These are phyloP conservation scores for Australoheros facetus DNA, from an alignment of 2,797 vertebrate genomes.

Conservation along the genomic window DNA sequence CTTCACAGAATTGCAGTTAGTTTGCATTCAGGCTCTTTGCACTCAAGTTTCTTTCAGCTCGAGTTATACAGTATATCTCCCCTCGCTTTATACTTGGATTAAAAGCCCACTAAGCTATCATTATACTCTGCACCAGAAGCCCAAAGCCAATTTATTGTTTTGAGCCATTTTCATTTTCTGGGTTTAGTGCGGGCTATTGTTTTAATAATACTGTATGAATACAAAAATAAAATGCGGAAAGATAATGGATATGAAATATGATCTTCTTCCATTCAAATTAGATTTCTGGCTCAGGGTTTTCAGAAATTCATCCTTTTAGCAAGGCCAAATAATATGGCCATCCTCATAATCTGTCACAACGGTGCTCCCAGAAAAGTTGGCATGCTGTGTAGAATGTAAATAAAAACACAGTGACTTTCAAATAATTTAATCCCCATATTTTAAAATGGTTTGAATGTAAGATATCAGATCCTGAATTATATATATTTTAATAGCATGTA, in stretches of 20 bases:
- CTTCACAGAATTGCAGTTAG: conserved; percentile 13
- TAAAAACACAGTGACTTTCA: background rate
- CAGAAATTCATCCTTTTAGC: conserved; percentile 1
- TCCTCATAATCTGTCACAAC: background rate
- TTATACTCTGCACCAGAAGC: conserved; percentile 18
- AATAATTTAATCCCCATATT: background rate
- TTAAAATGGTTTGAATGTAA: background rate
- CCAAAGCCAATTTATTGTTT: conserved; percentile 39
- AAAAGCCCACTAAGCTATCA: conserved; percentile 44
- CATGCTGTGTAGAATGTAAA: conserved; percentile 1
- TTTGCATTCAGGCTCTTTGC: conserved; percentile 25
- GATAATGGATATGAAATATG: background rate
- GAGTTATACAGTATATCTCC: conserved; percentile 13
- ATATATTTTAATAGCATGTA: background rate
- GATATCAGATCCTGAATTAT: background rate
- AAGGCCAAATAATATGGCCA: background rate
- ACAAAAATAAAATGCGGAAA: background rate
- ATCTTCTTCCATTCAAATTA: background rate
- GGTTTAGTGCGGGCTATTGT: background rate
- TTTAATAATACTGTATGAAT: background rate
- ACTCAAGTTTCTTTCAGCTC: conserved; percentile 31
- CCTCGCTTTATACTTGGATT: conserved; percentile 34
- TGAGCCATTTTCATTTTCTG: conserved; percentile 20
- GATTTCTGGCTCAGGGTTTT: conserved; percentile 4
- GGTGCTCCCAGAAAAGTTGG: background rate